A percentile compares a stretch with the other conserved stretches of the same genome.
These are phyloP conservation scores for Isaurus tuberculatus DNA, from an alignment of 92 coral and sea anemone genomes.

Conservation along the genomic window DNA sequence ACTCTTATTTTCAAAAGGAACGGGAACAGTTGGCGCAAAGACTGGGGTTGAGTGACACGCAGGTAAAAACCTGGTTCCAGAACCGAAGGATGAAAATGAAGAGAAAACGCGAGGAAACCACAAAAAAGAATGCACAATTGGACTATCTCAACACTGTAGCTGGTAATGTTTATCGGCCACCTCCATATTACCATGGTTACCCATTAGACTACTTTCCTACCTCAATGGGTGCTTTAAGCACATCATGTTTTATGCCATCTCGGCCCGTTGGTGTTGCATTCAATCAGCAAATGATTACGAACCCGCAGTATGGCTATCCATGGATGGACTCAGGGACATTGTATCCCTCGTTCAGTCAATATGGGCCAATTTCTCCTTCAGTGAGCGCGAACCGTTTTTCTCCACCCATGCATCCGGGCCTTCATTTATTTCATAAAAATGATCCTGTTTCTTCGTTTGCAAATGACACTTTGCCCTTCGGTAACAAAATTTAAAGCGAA, in stretches of 20 bases:
- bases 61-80: slow-evolving; percentile 46
- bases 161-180: neutral
- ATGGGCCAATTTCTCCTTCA: slow-evolving; percentile 42
- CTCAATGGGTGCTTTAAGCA: neutral
- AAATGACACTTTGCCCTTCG: neutral
- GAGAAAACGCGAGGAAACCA: slow-evolving; percentile 16
- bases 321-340: neutral
- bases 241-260: slow-evolving; percentile 27
- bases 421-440: neutral
- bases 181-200: slow-evolving; percentile 19
- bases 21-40: slow-evolving; percentile 38
- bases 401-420: slow-evolving; percentile 5
- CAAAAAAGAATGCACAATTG: neutral
- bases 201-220: neutral
- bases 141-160: slow-evolving; percentile 31
- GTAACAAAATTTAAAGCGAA: neutral
- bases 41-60: slow-evolving; percentile 32
- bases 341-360: neutral
- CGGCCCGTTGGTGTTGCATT: slow-evolving; percentile 17
- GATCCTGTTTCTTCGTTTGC: neutral
- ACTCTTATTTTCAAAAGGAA: slow-evolving; percentile 1
- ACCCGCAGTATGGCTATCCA: slow-evolving; percentile 19
- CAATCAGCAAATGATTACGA: neutral
- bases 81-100: slow-evolving; percentile 44
- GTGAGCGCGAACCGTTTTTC: neutral